Conservation (phyloP, 2,797 vertebrate species). For the Danio choprae region DNA sequence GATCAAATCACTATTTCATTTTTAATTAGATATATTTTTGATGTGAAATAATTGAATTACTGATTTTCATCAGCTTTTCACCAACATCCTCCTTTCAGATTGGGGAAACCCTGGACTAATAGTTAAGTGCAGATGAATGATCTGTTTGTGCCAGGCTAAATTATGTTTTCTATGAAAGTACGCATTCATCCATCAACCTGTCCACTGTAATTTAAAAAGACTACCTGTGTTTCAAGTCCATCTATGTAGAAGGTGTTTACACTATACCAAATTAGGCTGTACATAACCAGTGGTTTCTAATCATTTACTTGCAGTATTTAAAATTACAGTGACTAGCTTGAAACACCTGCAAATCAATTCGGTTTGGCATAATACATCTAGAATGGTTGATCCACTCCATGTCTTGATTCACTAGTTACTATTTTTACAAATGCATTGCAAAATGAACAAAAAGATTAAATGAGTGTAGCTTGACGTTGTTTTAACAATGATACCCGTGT, state of each 20-base stretch:
- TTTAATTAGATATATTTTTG: background rate
- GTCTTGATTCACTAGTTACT: background rate
- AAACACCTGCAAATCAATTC: background rate
- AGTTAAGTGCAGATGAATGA: background rate
- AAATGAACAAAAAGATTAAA: background rate
- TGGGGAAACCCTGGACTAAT: background rate
- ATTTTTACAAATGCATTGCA: background rate
- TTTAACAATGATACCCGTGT: background rate
- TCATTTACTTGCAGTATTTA: slow-evolving; percentile 6
- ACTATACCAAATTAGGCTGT: background rate
- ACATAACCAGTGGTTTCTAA: background rate
- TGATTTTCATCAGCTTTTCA: background rate
- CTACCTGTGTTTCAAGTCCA: background rate
- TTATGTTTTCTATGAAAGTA: background rate
- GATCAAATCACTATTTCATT: background rate
- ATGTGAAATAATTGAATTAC: background rate
- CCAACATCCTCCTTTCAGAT: background rate
- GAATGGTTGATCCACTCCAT: background rate
- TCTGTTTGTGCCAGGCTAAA: background rate
- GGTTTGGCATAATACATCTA: background rate
- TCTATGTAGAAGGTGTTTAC: background rate
- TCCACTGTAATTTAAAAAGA: background rate
- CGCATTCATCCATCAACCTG: background rate
- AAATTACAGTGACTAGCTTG: background rate
- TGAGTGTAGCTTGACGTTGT: background rate